Conservation (phyloP, 2,888 invertebrate species). For the Mythimna ferrago region DNA sequence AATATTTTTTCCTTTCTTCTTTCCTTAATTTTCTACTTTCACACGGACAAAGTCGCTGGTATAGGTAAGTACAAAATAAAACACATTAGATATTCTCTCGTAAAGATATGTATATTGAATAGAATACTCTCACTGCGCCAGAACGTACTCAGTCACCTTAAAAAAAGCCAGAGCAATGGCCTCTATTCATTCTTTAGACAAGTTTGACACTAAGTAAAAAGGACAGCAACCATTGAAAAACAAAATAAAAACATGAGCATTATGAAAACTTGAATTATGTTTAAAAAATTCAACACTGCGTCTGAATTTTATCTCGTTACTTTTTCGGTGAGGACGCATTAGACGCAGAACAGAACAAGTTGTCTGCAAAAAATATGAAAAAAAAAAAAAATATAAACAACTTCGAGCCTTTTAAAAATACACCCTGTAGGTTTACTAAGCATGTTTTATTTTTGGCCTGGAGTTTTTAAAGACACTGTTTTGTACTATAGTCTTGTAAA, state of each 20-base stretch:
- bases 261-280: constrained; percentile 26
- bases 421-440: background rate
- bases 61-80: too few species aligned
- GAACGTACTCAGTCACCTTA: background rate
- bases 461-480: background rate
- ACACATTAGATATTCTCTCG: too few species aligned
- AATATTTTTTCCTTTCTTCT: too few species aligned
- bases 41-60: too few species aligned
- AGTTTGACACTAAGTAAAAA: background rate
- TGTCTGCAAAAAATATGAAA: background rate
- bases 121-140: background rate
- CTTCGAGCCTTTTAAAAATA: constrained; percentile 13
- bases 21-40: too few species aligned
- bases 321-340: constrained; percentile 15
- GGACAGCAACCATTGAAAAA: constrained; percentile 10
- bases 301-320: constrained; percentile 24
- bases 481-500: constrained; percentile 5
- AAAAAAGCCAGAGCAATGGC: background rate
- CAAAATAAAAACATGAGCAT: constrained; percentile 23
- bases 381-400: background rate
- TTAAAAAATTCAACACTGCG: constrained; percentile 16
- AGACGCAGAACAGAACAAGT: constrained; percentile 17
- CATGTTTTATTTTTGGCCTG: background rate
- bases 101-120: background rate
- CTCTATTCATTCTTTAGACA: background rate